phyloP scores from a whole-genome alignment of 2,113 vertebrate species.

The Rhipidura dahli region DNA sequence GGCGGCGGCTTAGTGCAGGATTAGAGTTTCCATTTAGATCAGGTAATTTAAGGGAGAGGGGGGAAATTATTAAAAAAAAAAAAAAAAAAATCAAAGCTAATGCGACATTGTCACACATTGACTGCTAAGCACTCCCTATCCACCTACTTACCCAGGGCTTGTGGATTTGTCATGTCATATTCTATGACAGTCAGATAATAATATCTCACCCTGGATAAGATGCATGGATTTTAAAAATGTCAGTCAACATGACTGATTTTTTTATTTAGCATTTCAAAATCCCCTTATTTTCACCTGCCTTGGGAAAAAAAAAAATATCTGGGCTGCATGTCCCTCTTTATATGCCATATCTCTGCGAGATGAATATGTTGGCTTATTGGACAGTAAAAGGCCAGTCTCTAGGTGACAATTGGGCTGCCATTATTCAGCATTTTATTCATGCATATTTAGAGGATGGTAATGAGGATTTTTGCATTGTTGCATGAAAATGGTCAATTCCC shows the following conservation, averaged over 20 bases:
- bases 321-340: slow-evolving; percentile 78
- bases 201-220: slow-evolving; percentile 90
- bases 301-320: slow-evolving; percentile 29
- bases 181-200: slow-evolving; percentile 91
- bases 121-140: slow-evolving; percentile 79
- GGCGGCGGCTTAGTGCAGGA: background rate
- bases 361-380: slow-evolving; percentile 96
- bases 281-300: slow-evolving; percentile 80
- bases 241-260: slow-evolving; percentile 92
- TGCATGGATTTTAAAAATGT: slow-evolving; percentile 92
- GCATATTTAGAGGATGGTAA: slow-evolving; percentile 99
- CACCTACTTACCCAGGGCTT: slow-evolving; percentile 76
- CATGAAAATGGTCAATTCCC: slow-evolving; percentile 92
- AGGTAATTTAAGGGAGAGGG: slow-evolving; percentile 9
- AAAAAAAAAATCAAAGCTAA: slow-evolving; percentile 74
- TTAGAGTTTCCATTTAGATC: slow-evolving; percentile 26
- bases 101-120: slow-evolving; percentile 72
- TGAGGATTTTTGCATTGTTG: slow-evolving; percentile 98
- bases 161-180: slow-evolving; percentile 87
- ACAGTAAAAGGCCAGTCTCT: slow-evolving; percentile 94
- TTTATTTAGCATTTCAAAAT: slow-evolving; percentile 91
- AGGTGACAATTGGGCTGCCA: slow-evolving; percentile 87
- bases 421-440: slow-evolving; percentile 94
- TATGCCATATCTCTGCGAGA: slow-evolving; percentile 84
- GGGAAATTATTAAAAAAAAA: slow-evolving; percentile 30